Percentiles rank a stretch among this genome's conserved stretches.
phyloP scores from a whole-genome alignment of 2,888 invertebrate genomes.

The Agrotis ipsilon region DNA sequence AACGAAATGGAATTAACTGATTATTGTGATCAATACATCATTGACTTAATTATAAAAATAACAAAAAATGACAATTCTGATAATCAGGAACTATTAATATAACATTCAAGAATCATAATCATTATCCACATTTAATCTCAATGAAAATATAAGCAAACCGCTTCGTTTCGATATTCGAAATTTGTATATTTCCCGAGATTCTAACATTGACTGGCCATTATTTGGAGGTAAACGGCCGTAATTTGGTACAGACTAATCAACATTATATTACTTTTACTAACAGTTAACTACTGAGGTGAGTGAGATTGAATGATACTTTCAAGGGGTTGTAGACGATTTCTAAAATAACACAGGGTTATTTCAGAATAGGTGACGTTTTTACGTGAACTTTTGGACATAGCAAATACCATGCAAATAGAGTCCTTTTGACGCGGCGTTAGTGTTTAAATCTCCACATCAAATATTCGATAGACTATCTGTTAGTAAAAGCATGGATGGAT shows the following conservation, averaged over 20 bases:
- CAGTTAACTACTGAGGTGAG: slow-evolving; percentile 1
- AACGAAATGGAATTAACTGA: slow-evolving; percentile 45
- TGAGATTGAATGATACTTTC: no score
- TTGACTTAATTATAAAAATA: slow-evolving; percentile 24
- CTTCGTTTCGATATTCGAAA: not conserved
- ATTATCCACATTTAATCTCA: slow-evolving; percentile 31
- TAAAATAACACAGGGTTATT: not conserved
- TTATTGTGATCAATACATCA: slow-evolving; percentile 36
- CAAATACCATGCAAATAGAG: no score
- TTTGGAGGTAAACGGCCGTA: not conserved
- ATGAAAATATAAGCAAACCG: not conserved
- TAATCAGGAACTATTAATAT: slow-evolving; percentile 24
- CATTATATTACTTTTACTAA: slow-evolving; percentile 5
- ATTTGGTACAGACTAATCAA: not conserved
- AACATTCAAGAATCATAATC: slow-evolving; percentile 33
- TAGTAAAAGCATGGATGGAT: slow-evolving; percentile 8
- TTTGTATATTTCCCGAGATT: slow-evolving; percentile 16
- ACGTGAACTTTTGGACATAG: no score
- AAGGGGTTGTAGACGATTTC: no score
- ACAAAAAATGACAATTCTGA: slow-evolving; percentile 28
- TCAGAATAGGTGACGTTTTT: not conserved
- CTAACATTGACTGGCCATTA: not conserved
- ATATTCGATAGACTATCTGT: not conserved
- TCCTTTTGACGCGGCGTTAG: no score
- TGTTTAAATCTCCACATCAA: no score